These are phyloP conservation scores for Theretra japonica DNA, from an alignment of 2,888 invertebrate genomes.

Conservation along the genomic window DNA sequence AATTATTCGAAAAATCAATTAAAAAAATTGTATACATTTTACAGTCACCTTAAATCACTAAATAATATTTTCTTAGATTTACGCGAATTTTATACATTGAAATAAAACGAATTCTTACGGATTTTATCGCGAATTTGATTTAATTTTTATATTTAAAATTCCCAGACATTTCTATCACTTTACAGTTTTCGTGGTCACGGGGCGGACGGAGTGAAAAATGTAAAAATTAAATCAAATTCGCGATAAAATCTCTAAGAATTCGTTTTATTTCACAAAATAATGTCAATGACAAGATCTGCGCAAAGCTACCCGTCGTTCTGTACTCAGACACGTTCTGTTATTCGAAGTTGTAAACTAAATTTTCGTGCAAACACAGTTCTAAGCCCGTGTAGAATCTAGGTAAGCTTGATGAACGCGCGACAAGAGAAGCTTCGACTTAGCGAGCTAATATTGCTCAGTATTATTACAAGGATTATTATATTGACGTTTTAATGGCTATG, in stretches of 20 bases:
- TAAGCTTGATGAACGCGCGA: constrained; percentile 9
- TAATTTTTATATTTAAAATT: no score
- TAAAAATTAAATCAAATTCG: no score
- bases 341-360: constrained; percentile 22
- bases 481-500: background rate
- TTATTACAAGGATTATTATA: background rate
- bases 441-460: background rate
- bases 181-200: no score
- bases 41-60: background rate
- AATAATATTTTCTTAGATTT: no score
- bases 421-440: background rate
- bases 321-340: background rate
- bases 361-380: constrained; percentile 18
- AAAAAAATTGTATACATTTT: background rate
- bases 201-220: no score
- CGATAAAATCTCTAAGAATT: no score
- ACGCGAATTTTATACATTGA: no score
- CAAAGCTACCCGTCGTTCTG: background rate
- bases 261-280: no score
- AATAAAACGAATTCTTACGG: no score
- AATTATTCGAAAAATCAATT: background rate
- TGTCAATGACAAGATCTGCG: background rate
- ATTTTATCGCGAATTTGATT: no score
- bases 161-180: no score
- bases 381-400: background rate